Evolutionary conservation across 2,888 invertebrate species (phyloP).

Genomic region (Allolobophora icterica): DNA sequence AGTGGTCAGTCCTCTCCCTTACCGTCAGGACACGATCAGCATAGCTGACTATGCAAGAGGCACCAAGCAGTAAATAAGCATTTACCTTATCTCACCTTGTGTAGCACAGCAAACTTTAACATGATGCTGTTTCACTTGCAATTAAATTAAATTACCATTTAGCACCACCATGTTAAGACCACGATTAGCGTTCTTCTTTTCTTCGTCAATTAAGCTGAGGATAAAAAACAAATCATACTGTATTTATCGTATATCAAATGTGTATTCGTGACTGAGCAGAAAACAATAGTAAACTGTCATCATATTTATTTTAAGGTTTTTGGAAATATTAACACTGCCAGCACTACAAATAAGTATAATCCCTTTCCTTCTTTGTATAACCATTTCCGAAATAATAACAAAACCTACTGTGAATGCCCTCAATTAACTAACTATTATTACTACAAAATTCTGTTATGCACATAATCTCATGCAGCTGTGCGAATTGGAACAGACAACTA

Average conservation of each 20-base stretch:
- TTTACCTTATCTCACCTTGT: not conserved
- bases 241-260: not conserved
- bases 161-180: constrained; percentile 59
- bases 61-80: not conserved
- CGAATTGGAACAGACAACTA: too few relatives aligned
- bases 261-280: not conserved
- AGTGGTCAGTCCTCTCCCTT: too few relatives aligned
- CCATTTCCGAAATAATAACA: too few relatives aligned
- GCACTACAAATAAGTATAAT: too few relatives aligned
- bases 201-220: constrained; percentile 54
- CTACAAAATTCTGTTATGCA: too few relatives aligned
- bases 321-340: too few relatives aligned
- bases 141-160: constrained; percentile 53
- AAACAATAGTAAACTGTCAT: not conserved
- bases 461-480: too few relatives aligned
- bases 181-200: constrained; percentile 54
- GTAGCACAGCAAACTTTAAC: not conserved
- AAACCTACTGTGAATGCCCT: too few relatives aligned
- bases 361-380: too few relatives aligned
- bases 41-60: too few relatives aligned
- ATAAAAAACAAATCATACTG: not conserved
- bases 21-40: too few relatives aligned
- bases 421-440: too few relatives aligned
- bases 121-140: not conserved
- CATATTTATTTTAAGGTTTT: not conserved